Base-by-base conservation (phyloP, 2,797 vertebrate genomes). In the Carapus acus region DNA sequence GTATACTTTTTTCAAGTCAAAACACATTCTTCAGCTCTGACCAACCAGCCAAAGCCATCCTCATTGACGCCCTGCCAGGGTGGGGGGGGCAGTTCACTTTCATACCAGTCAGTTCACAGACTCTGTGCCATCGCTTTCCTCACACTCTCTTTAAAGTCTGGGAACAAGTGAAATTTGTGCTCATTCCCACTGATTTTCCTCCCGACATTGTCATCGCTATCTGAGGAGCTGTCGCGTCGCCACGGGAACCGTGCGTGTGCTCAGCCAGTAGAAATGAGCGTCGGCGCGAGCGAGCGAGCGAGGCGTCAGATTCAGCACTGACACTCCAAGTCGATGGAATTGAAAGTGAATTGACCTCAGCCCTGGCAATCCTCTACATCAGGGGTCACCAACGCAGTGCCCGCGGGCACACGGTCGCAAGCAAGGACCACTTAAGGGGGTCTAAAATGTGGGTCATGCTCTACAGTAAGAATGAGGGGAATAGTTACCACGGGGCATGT, bases 1-100 rank as follows among this genome's bases (percentile, higher is more conserved):
- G 91, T 97, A 95, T 97, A 94, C 94, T 90, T 96, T 98, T 97
- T 97, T 91, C 89, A 91, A 95, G 91, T 87, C 85, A 88, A 83
- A 86, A 83, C 86, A 88, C 87, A 81, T 85, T n/a, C 78, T 74
- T 81, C 83, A 85, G 80, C 84, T 86, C 81, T 76, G 74, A 86
- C 71, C 82, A 83, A 87, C 75, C 79, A 84, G 71, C 79, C 80
- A 84, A 85, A 86, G 72, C 60, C 85, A 86, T 86, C 83, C 74
- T 85, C 85, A 86, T 86, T 86, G 83, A 86, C 76, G 65, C 78
- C 79, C 74, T 50, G 60, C 81, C 82, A 65, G 81, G 82, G 78
- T 59, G 67, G 76, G 77, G n/a, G n/a, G 85, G 79, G 77, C 73
- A 81, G 63, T 79, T 78, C 78, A 80, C 82, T 71, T 67, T 76